These are phyloP conservation scores for Caenorhabditis doughertyi DNA, from an alignment of 2,888 invertebrate species.

Conservation along the genomic window DNA sequence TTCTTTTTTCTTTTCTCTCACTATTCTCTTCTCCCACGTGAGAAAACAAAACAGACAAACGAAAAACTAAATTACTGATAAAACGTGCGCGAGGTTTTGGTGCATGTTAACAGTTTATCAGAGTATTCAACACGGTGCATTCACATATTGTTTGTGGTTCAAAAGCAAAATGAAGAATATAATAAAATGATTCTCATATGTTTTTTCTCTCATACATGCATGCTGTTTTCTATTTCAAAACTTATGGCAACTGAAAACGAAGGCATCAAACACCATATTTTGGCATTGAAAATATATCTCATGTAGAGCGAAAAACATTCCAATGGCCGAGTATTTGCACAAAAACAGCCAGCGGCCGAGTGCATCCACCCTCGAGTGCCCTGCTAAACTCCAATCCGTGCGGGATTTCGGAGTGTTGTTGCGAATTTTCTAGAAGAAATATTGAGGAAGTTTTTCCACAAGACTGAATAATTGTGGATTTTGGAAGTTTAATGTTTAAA, in stretches of 20 bases:
- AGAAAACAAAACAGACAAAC: conserved; percentile 50
- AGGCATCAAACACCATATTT: conserved; percentile 18
- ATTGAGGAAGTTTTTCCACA: not conserved
- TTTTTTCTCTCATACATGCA: not conserved
- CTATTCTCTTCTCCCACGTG: conserved; percentile 43
- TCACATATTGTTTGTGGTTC: not conserved
- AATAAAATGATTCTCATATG: not conserved
- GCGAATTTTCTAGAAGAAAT: not conserved
- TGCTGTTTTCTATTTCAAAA: not conserved
- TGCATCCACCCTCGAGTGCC: conserved; percentile 4
- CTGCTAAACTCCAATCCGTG: conserved; percentile 5
- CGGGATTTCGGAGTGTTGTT: conserved; percentile 28
- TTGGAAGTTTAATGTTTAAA: not conserved
- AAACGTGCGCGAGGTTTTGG: conserved; percentile 48
- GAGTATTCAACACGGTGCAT: conserved; percentile 7
- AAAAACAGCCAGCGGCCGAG: conserved; percentile 26
- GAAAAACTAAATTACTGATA: conserved; percentile 20
- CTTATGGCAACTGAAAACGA: conserved; percentile 3
- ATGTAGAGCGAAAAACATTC: conserved; percentile 14
- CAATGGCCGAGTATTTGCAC: conserved; percentile 17
- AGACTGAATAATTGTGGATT: too few relatives aligned
- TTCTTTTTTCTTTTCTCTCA: conserved; percentile 17
- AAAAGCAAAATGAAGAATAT: not conserved
- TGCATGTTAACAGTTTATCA: conserved; percentile 21
- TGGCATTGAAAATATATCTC: conserved; percentile 8